phyloP scores from a whole-genome alignment of 1,140 invertebrate species.

The Grapholita molesta region DNA sequence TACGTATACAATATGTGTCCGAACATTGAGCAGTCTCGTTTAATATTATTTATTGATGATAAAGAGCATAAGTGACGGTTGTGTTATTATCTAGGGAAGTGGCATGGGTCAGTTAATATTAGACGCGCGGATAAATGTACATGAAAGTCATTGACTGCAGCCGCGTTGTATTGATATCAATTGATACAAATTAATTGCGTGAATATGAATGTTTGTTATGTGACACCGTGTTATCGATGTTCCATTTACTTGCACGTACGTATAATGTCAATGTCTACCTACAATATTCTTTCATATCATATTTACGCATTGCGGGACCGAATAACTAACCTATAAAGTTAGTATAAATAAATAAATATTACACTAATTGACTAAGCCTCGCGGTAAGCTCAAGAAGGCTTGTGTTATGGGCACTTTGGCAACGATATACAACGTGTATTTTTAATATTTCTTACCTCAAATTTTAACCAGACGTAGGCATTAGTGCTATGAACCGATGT shows the following conservation, averaged over 20 bases:
- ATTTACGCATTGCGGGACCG: too few relatives aligned
- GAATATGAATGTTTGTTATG: not conserved
- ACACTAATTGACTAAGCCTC: too few relatives aligned
- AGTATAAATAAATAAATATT: too few relatives aligned
- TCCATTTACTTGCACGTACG: not conserved
- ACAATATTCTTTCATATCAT: too few relatives aligned
- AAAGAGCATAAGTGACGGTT: not conserved
- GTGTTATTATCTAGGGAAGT: not conserved
- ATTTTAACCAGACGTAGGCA: too few relatives aligned
- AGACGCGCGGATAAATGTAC: not conserved
- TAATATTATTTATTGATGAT: conserved; percentile 6
- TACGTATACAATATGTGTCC: not conserved
- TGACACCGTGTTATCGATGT: not conserved
- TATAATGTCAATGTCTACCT: not conserved
- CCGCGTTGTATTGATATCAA: not conserved
- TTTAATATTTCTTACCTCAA: too few relatives aligned
- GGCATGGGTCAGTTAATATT: not conserved
- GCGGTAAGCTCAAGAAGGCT: too few relatives aligned
- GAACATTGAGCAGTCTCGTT: not conserved
- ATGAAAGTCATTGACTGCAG: conserved; percentile 6
- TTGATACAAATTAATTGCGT: not conserved
- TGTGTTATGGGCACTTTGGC: too few relatives aligned
- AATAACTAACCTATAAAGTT: too few relatives aligned
- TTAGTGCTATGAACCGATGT: too few relatives aligned
- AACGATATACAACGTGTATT: too few relatives aligned